Conservation (phyloP, 2,888 invertebrate species). For the Halictus ligatus region DNA sequence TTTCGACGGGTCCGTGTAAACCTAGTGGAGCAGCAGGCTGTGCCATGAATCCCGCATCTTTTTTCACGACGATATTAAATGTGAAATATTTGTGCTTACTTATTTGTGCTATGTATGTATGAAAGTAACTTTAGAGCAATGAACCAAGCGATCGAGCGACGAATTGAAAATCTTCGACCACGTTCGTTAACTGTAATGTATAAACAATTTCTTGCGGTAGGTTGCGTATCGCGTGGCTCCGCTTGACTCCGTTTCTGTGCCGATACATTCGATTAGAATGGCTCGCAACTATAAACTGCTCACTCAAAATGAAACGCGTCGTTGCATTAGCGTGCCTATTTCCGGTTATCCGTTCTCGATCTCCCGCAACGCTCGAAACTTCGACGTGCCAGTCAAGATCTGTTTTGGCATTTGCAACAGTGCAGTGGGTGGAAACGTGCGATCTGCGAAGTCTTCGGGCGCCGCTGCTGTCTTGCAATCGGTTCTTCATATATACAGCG, state of each 20-base stretch:
- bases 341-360: constrained; percentile 42
- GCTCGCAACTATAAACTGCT: constrained; percentile 12
- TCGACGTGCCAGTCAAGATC: constrained; percentile 27
- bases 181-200: background rate
- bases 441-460: background rate
- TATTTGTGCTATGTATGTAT: too few species aligned
- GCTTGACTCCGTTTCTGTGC: background rate
- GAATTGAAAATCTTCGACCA: background rate
- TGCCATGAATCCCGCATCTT: too few species aligned
- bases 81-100: too few species aligned
- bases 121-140: background rate
- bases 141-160: background rate
- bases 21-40: too few species aligned
- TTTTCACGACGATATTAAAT: too few species aligned
- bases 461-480: background rate
- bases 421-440: background rate
- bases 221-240: background rate
- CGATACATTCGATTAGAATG: background rate
- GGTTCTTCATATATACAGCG: too few species aligned
- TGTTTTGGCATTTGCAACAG: constrained; percentile 23
- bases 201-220: background rate
- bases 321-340: constrained; percentile 38
- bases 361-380: constrained; percentile 22
- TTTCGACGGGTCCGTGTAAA: too few species aligned
- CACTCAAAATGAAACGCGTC: constrained; percentile 18